Base-by-base conservation (phyloP, 1,140 invertebrate species). In the Drosophila neocordata region DNA sequence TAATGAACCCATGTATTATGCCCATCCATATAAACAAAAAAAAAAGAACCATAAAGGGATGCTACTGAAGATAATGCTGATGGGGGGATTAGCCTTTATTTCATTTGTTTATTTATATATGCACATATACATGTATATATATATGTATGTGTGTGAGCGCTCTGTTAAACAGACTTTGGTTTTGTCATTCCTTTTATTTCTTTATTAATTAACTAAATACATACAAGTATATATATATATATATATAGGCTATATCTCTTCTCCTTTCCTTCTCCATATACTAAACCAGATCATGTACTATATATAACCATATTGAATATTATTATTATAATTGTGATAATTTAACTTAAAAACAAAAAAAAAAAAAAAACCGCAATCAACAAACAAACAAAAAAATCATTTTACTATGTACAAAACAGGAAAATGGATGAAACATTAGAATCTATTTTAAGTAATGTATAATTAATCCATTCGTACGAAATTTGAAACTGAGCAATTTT, bases 251-350 rank as follows among this genome's bases (percentile, higher is more conserved):
- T 58, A 20, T 38, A 20, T 35, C 37, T 35, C n/a, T 51, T 31
- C 9, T n/a, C 53, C 63, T 31, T 31, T 31, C 22, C 22, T 13
- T 13, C 6, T 18, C n/a, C 53, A 57, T 6, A 18, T 15, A 51
- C 69, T 31, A n/a, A 24, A 15, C 53, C 53, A 12, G 11, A 41
- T 15, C 22, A 66, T 13, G 48, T 20, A 57, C 34, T 69, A 63
- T 35, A 77, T 69, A 61, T 65, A 61, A 68, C 59, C 76, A 66
- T 18, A 72, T 65, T 65, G 18, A 69, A 57, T 70, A 65, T 80
- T 77, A 66, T 31, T 48, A 48, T 48, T 48, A 48, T 48, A 48
- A 48, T 48, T 48, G 41, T 48, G 41, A 48, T 48, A 48, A 48
- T 48, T 48, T 48, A 48, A 11, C 41, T 48, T 48, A 48, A 48